Conservation (phyloP, 1,140 invertebrate genomes). For the Drosophila tsacasi region DNA sequence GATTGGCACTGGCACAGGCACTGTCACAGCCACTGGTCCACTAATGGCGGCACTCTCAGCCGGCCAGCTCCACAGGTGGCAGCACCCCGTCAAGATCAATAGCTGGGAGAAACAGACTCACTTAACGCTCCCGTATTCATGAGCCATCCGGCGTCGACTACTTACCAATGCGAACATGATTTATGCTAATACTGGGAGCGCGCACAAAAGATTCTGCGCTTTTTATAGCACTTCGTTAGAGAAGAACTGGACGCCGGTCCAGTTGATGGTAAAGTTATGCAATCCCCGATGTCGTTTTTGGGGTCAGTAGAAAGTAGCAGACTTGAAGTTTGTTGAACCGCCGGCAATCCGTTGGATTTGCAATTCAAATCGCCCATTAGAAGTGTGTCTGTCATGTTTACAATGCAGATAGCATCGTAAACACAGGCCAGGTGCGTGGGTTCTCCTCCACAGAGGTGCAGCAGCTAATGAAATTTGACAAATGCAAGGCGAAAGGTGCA, state of each 20-base stretch:
- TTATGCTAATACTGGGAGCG: slow-evolving; percentile 73
- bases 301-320: slow-evolving; percentile 73
- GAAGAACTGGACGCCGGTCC: slow-evolving; percentile 5
- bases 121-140: slow-evolving; percentile 33
- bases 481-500: slow-evolving; percentile 74
- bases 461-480: slow-evolving; percentile 78
- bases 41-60: slow-evolving; percentile 35
- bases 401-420: slow-evolving; percentile 43
- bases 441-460: slow-evolving; percentile 44
- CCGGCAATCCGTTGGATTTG: slow-evolving; percentile 43
- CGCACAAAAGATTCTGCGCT: slow-evolving; percentile 62
- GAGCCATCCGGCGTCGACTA: slow-evolving; percentile 13
- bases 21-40: slow-evolving; percentile 29
- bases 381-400: slow-evolving; percentile 47
- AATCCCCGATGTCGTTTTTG: slow-evolving; percentile 31
- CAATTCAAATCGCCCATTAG: slow-evolving; percentile 63
- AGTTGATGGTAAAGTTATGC: slow-evolving; percentile 38
- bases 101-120: slow-evolving; percentile 11
- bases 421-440: slow-evolving; percentile 18
- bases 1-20: slow-evolving; percentile 60
- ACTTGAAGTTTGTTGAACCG: slow-evolving; percentile 63
- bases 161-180: slow-evolving; percentile 80
- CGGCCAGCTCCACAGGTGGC: slow-evolving; percentile 27
- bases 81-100: slow-evolving; percentile 30
- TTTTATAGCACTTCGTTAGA: slow-evolving; percentile 61